Evolutionary conservation across 37 sponge, comb jelly and placozoan genomes (phyloP), one percentile per base, ranked within the genome.

Genomic region (Bolinopsis microptera): DNA sequence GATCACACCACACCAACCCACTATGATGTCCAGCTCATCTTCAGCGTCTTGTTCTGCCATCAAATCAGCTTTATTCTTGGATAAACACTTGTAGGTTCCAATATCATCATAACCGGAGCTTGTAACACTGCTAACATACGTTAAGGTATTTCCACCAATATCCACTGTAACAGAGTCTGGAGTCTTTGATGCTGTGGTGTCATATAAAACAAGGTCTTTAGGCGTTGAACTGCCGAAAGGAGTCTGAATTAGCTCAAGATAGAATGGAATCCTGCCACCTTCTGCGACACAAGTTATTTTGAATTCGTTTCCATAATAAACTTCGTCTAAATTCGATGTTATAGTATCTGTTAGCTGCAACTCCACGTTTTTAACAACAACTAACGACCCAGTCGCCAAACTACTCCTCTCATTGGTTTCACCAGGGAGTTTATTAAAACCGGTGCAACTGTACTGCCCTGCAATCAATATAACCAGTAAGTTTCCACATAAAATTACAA

Each of bases 211-310:
- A 9, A 77, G 36, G 21, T 77, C 18, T 31, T 1, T 35, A 16
- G 36, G 9, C 1, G 36, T 35, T 33, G 80, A 77, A 13, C 35
- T 32, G 13, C 13, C 13, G 33, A 77, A 3, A 18, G 80, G 0
- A 1, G 80, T 77, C 1, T 35, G 37, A 35, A 21, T 77, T 2
- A 77, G 36, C 80, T 77, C 80, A 27, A 77, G 35, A 77, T 22
- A 77, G 32, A 5, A 33, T 32, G 80, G 80, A 77, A 77, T 77
- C 33, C 32, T 27, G 32, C 80, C 80, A 21, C 80, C 80, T 8
- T 13, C 22, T 35, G 80, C 80, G 9, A 77, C 35, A 77, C 80
- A 77, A 28, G 36, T 35, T 9, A 77, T 32, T 1, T 27, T 77
- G 80, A 77, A 35, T 36, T 32, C 80, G 18, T 34, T 35, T 35